A percentile compares a stretch with the other conserved stretches of the same genome.
These are phyloP conservation scores for Coptodon bakossiorum DNA, from an alignment of 2,113 vertebrate genomes.

Conservation along the genomic window DNA sequence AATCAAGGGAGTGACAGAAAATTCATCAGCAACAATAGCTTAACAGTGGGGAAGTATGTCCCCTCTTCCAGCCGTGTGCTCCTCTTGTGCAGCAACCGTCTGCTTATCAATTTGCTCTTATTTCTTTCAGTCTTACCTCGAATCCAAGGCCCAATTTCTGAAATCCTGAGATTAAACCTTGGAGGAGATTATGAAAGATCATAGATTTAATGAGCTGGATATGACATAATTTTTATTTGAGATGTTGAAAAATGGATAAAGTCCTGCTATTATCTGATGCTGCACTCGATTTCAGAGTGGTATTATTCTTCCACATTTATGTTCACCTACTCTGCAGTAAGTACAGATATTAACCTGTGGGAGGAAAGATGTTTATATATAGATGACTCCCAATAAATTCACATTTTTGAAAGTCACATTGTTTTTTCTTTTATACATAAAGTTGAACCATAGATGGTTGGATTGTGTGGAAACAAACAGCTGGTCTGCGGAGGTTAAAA, in stretches of 20 bases:
- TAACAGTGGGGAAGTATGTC: not conserved
- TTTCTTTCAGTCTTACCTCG: not conserved
- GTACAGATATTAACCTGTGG: not conserved
- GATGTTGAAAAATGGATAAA: not conserved
- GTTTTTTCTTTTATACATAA: not conserved
- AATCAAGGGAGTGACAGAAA: not conserved
- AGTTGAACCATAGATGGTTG: not conserved
- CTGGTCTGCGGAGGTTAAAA: not conserved
- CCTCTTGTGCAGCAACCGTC: not conserved
- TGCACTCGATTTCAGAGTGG: not conserved
- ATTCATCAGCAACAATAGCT: not conserved
- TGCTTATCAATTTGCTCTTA: not conserved
- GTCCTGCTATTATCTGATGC: not conserved
- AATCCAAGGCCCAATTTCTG: not conserved
- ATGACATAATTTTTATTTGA: not conserved
- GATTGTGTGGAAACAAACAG: not conserved
- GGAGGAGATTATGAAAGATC: not conserved
- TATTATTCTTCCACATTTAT: not conserved
- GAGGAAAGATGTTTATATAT: not conserved
- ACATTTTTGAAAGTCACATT: not conserved
- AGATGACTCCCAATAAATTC: not conserved
- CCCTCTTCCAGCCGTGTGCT: not conserved
- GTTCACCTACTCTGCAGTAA: not conserved
- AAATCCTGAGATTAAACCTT: not conserved
- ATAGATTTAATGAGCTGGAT: not conserved